phyloP scores from a whole-genome alignment of 2,888 invertebrate genomes.

The Orthosia incerta region DNA sequence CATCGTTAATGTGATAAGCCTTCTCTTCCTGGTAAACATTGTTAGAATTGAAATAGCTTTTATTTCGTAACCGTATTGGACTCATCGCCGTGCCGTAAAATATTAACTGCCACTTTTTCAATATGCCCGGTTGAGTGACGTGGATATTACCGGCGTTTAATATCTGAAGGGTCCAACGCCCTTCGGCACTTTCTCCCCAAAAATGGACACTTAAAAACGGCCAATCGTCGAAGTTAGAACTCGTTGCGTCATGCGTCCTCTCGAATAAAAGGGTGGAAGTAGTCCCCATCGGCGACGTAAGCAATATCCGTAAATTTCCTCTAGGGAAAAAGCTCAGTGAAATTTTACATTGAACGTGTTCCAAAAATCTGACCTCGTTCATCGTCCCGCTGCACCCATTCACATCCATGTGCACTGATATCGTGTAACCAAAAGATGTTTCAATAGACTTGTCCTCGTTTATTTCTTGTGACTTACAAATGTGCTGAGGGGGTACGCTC shows the following conservation, averaged over 20 bases:
- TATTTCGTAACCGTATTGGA: conserved; percentile 94
- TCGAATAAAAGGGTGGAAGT: conserved; percentile 98
- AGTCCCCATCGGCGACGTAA: conserved; percentile 98
- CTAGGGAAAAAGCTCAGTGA: conserved; percentile 97
- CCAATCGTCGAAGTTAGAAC: conserved; percentile 99
- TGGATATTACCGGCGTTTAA: conserved; percentile 94
- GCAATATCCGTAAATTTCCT: conserved; percentile 96
- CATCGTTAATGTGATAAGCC: conserved; percentile 92
- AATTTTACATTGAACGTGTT: conserved; percentile 99
- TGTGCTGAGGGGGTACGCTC: conserved; percentile 98
- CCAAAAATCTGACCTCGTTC: conserved; percentile 97
- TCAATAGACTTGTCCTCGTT: conserved; percentile 96
- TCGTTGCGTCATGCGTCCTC: conserved; percentile 96
- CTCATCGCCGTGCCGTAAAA: conserved; percentile 98
- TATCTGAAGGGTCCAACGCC: conserved; percentile 96
- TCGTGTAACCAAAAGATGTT: conserved; percentile 93
- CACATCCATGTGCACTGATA: conserved; percentile 96
- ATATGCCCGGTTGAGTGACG: conserved; percentile 95
- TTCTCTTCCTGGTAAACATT: conserved; percentile 86
- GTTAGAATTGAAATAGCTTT: conserved; percentile 88
- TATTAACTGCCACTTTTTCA: conserved; percentile 98
- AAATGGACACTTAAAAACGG: conserved; percentile 99
- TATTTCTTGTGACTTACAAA: conserved; percentile 97
- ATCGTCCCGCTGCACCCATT: conserved; percentile 97
- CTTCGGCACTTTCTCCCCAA: conserved; percentile 98